Percentiles rank a stretch among this genome's conserved stretches.
Conservation (phyloP, 2,888 invertebrate genomes). For the Cheilosia vernalis region DNA sequence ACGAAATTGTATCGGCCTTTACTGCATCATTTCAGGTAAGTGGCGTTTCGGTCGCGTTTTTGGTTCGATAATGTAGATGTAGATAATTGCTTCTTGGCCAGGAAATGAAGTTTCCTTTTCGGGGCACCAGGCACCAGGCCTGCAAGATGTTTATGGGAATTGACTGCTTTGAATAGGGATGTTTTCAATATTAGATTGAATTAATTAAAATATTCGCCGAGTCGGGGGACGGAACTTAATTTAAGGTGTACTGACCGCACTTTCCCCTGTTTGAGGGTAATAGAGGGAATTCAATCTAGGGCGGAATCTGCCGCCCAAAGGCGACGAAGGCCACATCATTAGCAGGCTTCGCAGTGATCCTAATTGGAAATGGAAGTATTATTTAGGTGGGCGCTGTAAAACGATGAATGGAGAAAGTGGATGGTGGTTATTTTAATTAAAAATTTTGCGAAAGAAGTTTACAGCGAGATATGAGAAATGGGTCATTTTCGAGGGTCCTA, state of each 20-base stretch:
- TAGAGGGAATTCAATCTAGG: slow-evolving; percentile 1
- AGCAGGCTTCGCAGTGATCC: slow-evolving; percentile 4
- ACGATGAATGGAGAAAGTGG: background rate
- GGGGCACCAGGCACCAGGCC: slow-evolving; percentile 9
- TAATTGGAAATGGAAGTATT: background rate
- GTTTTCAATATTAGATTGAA: slow-evolving; percentile 31
- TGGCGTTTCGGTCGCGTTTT: slow-evolving; percentile 54
- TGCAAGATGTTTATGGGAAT: slow-evolving; percentile 41
- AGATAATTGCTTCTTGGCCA: slow-evolving; percentile 39
- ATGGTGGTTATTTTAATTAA: background rate
- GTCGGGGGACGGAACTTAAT: background rate
- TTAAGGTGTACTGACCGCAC: slow-evolving; percentile 18
- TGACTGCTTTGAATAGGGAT: background rate
- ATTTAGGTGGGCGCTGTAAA: background rate
- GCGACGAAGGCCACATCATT: slow-evolving; percentile 21
- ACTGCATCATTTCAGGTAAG: slow-evolving; percentile 94
- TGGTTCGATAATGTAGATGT: slow-evolving; percentile 20
- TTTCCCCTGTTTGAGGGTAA: background rate
- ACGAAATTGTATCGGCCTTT: slow-evolving; percentile 93
- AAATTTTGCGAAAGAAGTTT: too few relatives aligned
- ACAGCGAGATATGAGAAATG: too few relatives aligned
- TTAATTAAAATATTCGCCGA: slow-evolving; percentile 40
- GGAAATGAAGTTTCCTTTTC: slow-evolving; percentile 55
- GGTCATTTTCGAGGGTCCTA: too few relatives aligned
- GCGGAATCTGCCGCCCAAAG: background rate